Evolutionary conservation across 2,888 invertebrate species (phyloP).

Genomic region (Podotricha telesiphe): DNA sequence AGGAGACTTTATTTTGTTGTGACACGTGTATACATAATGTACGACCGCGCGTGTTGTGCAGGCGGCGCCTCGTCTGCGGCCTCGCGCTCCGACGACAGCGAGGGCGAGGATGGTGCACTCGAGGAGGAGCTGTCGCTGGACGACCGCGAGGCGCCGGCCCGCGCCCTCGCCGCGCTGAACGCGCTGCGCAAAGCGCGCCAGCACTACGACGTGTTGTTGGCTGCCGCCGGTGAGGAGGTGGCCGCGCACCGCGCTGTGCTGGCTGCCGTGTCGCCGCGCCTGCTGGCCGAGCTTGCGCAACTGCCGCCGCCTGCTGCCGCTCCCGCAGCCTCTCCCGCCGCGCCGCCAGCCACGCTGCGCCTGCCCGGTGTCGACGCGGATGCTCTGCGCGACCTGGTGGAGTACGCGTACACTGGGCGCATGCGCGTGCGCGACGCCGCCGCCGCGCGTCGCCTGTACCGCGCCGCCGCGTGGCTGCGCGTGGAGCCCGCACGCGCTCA

Average conservation of each 20-base stretch:
- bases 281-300: conserved; percentile 86
- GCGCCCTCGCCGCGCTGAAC: conserved; percentile 87
- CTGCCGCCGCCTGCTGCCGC: conserved; percentile 56
- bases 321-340: conserved; percentile 56
- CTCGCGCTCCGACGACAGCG: conserved; percentile 57
- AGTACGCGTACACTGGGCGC: conserved; percentile 92
- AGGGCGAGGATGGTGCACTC: conserved; percentile 58
- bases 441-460: conserved; percentile 89
- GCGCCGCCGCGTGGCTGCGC: conserved; percentile 90
- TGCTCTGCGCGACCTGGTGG: conserved; percentile 89
- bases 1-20: conserved; percentile 2
- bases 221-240: conserved; percentile 85
- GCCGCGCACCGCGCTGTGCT: conserved; percentile 91
- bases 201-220: conserved; percentile 93
- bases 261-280: conserved; percentile 90
- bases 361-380: conserved; percentile 67
- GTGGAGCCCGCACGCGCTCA: conserved; percentile 89
- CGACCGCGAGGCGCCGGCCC: conserved; percentile 84
- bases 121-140: conserved; percentile 77
- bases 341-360: conserved; percentile 47
- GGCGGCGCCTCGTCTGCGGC: conserved; percentile 50
- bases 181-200: conserved; percentile 92
- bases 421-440: conserved; percentile 74
- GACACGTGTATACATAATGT: not conserved
- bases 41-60: conserved; percentile 2